Evolutionary conservation across 2,888 invertebrate genomes (phyloP).

Genomic region (Meganola albula): DNA sequence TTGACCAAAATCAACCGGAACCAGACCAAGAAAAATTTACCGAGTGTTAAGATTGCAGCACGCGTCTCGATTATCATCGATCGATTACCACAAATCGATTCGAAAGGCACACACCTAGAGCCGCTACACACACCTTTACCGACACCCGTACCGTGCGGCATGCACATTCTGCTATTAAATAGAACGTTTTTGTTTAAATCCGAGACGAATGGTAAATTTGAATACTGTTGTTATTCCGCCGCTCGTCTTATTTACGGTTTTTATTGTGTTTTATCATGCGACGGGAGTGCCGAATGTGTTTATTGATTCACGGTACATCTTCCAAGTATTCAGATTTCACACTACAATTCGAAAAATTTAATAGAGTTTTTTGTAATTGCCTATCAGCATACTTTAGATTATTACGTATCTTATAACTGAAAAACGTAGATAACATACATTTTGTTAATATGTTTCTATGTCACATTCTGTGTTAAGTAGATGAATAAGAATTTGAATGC

Average conservation of each 20-base stretch:
- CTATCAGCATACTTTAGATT: conserved; percentile 25
- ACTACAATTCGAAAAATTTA: conserved; percentile 39
- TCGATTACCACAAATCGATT: conserved; percentile 60
- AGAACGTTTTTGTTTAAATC: conserved; percentile 76
- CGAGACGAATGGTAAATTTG: conserved; percentile 71
- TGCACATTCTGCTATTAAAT: conserved; percentile 72
- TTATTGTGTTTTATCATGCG: conserved; percentile 65
- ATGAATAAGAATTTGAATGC: no score
- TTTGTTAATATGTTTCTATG: no score
- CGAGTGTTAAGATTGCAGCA: conserved; percentile 46
- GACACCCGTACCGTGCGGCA: conserved; percentile 57
- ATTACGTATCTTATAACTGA: conserved; percentile 18
- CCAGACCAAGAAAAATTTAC: conserved; percentile 33
- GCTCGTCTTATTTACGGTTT: conserved; percentile 61
- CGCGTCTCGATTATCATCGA: conserved; percentile 58
- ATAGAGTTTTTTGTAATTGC: conserved; percentile 29
- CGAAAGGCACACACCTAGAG: conserved; percentile 43
- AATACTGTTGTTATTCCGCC: conserved; percentile 68
- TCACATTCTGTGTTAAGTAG: no score
- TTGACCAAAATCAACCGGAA: conserved; percentile 58
- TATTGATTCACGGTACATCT: conserved; percentile 65
- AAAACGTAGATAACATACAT: conserved; percentile 15
- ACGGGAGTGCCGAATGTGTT: conserved; percentile 64
- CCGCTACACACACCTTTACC: conserved; percentile 32
- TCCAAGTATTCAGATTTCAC: conserved; percentile 51